Evolutionary conservation across 37 sponge, comb jelly and placozoan genomes (phyloP).

Genomic region (Tethya wilhelma): DNA sequence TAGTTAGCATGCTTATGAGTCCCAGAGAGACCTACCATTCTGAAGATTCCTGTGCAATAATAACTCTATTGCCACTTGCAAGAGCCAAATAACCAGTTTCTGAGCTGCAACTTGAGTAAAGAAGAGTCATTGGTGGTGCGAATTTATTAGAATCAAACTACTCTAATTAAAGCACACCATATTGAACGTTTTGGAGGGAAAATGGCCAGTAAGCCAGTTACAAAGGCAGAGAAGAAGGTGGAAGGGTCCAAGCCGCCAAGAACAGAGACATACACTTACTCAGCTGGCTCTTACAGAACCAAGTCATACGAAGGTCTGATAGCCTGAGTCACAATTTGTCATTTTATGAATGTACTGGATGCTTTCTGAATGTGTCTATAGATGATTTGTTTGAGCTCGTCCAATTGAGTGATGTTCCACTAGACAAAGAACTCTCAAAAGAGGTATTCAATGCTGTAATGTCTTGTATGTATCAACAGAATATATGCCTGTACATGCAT

Average conservation of each 20-base stretch:
- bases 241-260: no score
- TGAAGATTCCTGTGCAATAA: conserved; percentile 7
- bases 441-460: conserved; percentile 33
- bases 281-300: conserved; percentile 38
- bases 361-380: conserved; percentile 1
- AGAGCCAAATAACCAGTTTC: no score
- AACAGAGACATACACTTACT: conserved; percentile 33
- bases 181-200: no score
- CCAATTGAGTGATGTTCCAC: conserved; percentile 73
- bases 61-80: conserved; percentile 4
- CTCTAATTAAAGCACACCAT: no score
- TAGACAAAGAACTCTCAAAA: conserved; percentile 69
- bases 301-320: conserved; percentile 38
- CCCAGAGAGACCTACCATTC: neutral
- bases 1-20: neutral
- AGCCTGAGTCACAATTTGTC: neutral
- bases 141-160: no score
- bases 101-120: no score
- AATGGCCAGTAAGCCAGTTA: no score
- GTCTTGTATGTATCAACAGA: neutral
- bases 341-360: neutral
- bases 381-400: conserved; percentile 81
- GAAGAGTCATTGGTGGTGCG: no score
- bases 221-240: conserved; percentile 1
- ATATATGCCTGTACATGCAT: neutral